Evolutionary conservation across 2,113 vertebrate species (phyloP), one percentile per base, ranked within the genome.

Genomic region (Clarias gariepinus): DNA sequence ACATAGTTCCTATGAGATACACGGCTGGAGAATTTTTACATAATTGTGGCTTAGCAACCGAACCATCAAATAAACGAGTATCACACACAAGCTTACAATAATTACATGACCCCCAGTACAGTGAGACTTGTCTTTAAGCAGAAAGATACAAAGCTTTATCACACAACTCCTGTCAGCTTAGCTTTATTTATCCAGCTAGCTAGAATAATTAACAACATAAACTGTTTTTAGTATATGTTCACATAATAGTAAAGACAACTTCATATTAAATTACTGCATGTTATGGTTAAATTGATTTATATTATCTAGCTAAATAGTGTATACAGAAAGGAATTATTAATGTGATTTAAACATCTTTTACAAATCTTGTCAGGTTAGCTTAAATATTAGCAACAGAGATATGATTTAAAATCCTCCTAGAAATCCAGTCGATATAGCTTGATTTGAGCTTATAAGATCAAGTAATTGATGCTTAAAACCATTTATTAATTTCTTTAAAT

Each of bases 21-120:
- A 16, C 4, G 11, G 15, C 13, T 68, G n/a, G 10, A 36, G 9
- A 33, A 19, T 11, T 36, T 19, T 79, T 85, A 41, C 41, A 41
- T 41, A 41, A 41, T 41, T 41, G 41, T 41, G 41, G 41, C 41
- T 41, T 41, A 41, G 41, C 41, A 69, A 25, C 53, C 41, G 82
- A 84, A 78, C 88, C 88, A 83, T n/a, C 60, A 80, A 47, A 80
- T 78, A 89, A 82, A 90, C 68, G 86, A 85, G 89, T 87, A n/a
- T 63, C 76, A 84, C 84, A 53, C 74, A 63, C 23, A 63, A 89
- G 82, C 63, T 90, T 83, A 88, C 71, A 61, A 55, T 86, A 74
- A 90, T 87, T 89, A 90, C 30, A 83, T 33, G 76, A 6, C 41
- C 41, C 83, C 69, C 41, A 87, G 79, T 10, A 55, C 55, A 73